Evolutionary conservation across 1,140 invertebrate genomes (phyloP).

Genomic region (Drosophila azteca): DNA sequence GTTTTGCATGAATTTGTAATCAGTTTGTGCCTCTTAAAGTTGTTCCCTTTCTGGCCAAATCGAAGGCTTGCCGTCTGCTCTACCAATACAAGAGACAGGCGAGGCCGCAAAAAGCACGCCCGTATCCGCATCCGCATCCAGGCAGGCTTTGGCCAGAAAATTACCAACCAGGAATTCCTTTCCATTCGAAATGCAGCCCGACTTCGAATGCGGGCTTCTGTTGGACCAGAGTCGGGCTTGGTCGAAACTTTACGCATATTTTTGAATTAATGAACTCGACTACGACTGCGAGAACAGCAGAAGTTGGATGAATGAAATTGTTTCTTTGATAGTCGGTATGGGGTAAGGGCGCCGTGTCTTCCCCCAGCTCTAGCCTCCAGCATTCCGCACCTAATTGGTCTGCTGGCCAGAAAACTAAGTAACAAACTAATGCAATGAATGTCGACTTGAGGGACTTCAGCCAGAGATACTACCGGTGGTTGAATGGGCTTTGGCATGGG

Average conservation of each 20-base stretch:
- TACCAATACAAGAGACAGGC: background rate
- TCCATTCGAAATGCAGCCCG: background rate
- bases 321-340: no score
- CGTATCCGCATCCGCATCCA: background rate
- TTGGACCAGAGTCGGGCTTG: background rate
- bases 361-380: no score
- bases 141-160: no score
- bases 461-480: background rate
- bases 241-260: constrained; percentile 42
- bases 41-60: no score
- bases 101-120: no score
- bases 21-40: no score
- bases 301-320: no score
- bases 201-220: background rate
- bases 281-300: background rate
- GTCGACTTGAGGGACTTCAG: constrained; percentile 11
- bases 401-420: constrained; percentile 8
- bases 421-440: constrained; percentile 59
- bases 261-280: constrained; percentile 42
- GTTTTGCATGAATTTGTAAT: no score
- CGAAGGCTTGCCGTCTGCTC: no score
- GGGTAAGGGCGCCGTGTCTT: no score
- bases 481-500: no score
- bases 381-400: constrained; percentile 34
- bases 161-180: background rate